Evolutionary conservation across 2,888 invertebrate genomes (phyloP).

Genomic region (Lumbricus terrestris): DNA sequence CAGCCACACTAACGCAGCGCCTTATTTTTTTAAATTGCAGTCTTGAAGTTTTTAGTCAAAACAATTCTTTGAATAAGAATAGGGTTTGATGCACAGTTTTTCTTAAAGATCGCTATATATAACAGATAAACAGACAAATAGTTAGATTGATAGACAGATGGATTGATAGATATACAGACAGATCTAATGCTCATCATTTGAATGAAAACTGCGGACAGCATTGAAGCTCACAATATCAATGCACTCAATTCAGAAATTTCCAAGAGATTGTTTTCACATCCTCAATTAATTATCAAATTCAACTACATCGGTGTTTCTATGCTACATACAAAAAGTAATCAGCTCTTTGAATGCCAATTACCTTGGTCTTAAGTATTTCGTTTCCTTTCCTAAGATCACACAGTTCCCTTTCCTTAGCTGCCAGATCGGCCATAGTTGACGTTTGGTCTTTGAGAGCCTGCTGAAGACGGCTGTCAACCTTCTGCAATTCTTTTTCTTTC

Average conservation of each 20-base stretch:
- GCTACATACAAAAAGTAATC: background rate
- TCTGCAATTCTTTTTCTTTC: background rate
- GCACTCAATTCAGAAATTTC: too few species aligned
- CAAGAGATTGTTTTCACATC: too few species aligned
- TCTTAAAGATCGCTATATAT: background rate
- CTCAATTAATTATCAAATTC: too few species aligned
- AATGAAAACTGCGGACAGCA: too few species aligned
- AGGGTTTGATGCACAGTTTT: background rate
- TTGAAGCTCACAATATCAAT: too few species aligned
- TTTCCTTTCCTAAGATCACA: background rate
- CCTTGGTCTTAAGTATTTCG: conserved; percentile 6
- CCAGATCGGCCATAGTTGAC: background rate
- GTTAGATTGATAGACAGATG: too few species aligned
- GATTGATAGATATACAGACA: too few species aligned
- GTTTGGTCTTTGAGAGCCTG: background rate
- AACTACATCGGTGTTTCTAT: too few species aligned
- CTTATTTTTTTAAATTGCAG: background rate
- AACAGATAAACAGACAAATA: too few species aligned
- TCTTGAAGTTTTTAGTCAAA: background rate
- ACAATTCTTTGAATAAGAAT: background rate
- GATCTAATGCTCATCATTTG: too few species aligned
- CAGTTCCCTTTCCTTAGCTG: background rate
- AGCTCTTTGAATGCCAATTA: background rate
- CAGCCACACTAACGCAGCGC: background rate
- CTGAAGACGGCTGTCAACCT: conserved; percentile 13